phyloP scores from a whole-genome alignment of 1,140 invertebrate genomes.

The Dendroctonus valens region DNA sequence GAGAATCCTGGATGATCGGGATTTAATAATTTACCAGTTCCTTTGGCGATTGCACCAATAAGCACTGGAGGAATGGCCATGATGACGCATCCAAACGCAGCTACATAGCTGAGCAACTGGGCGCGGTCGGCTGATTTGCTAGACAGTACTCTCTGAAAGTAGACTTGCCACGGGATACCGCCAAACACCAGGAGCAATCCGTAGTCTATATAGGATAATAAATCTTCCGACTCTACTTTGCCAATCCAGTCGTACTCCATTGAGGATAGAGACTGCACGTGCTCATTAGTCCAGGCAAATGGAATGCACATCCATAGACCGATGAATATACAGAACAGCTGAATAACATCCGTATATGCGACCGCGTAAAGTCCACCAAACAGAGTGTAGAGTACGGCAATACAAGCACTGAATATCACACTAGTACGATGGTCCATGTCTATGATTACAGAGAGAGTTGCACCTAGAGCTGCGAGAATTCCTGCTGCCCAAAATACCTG shows the following conservation, averaged over 20 bases:
- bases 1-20: not conserved
- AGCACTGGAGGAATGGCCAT: slow-evolving; percentile 96
- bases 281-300: slow-evolving; percentile 85
- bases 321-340: slow-evolving; percentile 97
- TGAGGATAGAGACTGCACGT: slow-evolving; percentile 74
- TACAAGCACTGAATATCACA: slow-evolving; percentile 92
- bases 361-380: slow-evolving; percentile 98
- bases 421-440: slow-evolving; percentile 91
- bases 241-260: slow-evolving; percentile 92
- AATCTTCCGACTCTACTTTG: slow-evolving; percentile 66
- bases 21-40: slow-evolving; percentile 67
- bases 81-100: slow-evolving; percentile 89
- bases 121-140: slow-evolving; percentile 91
- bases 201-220: slow-evolving; percentile 87
- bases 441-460: slow-evolving; percentile 94
- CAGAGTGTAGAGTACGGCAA: slow-evolving; percentile 96
- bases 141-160: slow-evolving; percentile 96
- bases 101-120: slow-evolving; percentile 94
- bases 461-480: slow-evolving; percentile 60
- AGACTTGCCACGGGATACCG: slow-evolving; percentile 99
- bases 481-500: slow-evolving; percentile 49
- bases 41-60: slow-evolving; percentile 94
- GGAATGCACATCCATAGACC: slow-evolving; percentile 98
- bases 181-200: slow-evolving; percentile 92
- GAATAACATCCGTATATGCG: slow-evolving; percentile 98